A percentile compares a stretch with the other conserved stretches of the same genome.
These are phyloP conservation scores for Meriones unguiculatus DNA, from an alignment of 2,113 vertebrate genomes.

Conservation along the genomic window DNA sequence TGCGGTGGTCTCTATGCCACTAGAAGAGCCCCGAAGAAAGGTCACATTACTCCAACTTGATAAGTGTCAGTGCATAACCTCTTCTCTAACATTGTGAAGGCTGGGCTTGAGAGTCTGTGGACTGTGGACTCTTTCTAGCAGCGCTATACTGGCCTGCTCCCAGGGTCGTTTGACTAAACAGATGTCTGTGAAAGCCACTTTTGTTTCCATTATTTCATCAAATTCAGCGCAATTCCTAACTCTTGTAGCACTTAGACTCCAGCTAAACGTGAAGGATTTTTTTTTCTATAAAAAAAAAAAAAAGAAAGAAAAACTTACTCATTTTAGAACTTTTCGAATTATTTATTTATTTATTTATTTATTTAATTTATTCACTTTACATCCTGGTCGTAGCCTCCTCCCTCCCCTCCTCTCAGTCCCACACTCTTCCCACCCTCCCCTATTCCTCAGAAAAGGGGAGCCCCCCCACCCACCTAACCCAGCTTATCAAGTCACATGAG, in stretches of 20 bases:
- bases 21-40: neutral
- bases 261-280: neutral
- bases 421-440: no score
- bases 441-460: no score
- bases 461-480: no score
- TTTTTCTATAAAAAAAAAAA: neutral
- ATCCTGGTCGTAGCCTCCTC: no score
- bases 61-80: neutral
- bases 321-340: neutral
- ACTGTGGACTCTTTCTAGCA: neutral
- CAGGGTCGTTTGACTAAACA: neutral
- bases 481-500: no score
- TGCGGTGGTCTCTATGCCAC: neutral
- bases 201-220: neutral
- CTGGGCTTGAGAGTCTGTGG: neutral
- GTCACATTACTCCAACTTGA: neutral
- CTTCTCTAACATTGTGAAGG: neutral
- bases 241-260: neutral
- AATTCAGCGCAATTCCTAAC: neutral
- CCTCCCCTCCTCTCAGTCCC: no score
- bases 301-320: neutral
- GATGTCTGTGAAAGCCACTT: neutral
- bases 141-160: neutral
- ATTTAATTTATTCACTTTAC: no score
- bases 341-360: no score